Evolutionary conservation across 2,797 vertebrate genomes (phyloP), one percentile per base, ranked within the genome.

Genomic region (Clarias fuscus): DNA sequence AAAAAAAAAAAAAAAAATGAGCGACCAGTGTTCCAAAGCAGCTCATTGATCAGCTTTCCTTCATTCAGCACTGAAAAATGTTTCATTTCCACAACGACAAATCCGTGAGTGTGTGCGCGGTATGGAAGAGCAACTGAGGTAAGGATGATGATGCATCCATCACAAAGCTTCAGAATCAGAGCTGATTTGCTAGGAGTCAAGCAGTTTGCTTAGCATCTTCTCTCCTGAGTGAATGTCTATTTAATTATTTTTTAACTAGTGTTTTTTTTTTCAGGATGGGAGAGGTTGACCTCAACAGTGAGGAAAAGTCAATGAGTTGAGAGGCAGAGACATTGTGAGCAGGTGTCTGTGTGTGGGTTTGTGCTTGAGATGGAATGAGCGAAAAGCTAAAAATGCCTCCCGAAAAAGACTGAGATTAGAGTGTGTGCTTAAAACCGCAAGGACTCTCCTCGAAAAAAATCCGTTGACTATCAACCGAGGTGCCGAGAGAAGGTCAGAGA

Each of bases 1-100:
- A 48, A 58, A 58, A 58, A 18, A 33, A 30, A 11, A 59, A 30
- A 58, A 58, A 58, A 7, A 2, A 27, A 61, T 78, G 61, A 86
- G 70, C 71, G 56, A 88, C 68, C 72, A 61, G 75, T 83, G 82
- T 70, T 87, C 87, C 89, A 93, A 94, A 93, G 92, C 92, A 93
- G 92, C 92, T 92, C 88, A 88, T 71, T 71, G 84, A 88, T 93
- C 88, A 84, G 85, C 85, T 75, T 84, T 87, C 48, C 43, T 84
- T 84, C 72, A 58, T 77, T 79, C 58, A 70, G 84, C 40, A 70
- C 30, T 61, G 77, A 18, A 75, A 65, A 76, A 68, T 33, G 37
- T 68, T 85, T 62, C 61, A 24, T 72, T 64, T 65, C 40, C 61
- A 87, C 72, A 61, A 64, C 3, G 15, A 71, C 30, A 61, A 73